Percentiles rank a stretch among this genome's conserved stretches.
Evolutionary conservation across 2,113 vertebrate species (phyloP).

Genomic region (Colaptes auratus): DNA sequence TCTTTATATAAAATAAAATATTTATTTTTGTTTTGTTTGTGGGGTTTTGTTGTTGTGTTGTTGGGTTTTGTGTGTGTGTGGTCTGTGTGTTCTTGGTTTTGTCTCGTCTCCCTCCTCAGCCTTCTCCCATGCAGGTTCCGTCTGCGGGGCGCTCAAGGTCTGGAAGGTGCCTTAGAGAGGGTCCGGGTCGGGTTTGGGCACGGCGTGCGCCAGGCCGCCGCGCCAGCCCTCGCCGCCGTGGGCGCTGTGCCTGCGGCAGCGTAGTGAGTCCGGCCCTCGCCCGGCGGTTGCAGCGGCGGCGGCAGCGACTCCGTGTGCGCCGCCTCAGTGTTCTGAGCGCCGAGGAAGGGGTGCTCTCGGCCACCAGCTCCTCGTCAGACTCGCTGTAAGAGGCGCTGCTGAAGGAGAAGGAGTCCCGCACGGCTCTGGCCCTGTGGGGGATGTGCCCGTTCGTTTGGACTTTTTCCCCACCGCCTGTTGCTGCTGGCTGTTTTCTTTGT

Average conservation of each 20-base stretch:
- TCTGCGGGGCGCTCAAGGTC: background rate
- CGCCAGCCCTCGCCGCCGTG: conserved; percentile 81
- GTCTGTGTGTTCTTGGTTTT: conserved; percentile 21
- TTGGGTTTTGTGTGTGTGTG: no score
- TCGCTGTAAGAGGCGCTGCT: conserved; percentile 94
- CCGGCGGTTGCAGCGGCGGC: conserved; percentile 85
- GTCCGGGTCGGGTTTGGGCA: conserved; percentile 87
- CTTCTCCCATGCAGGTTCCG: conserved; percentile 12
- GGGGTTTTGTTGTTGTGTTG: background rate
- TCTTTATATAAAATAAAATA: conserved; percentile 99
- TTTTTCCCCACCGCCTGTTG: conserved; percentile 89
- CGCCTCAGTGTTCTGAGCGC: conserved; percentile 89
- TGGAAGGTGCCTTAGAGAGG: conserved; percentile 81
- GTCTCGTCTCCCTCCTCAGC: conserved; percentile 3
- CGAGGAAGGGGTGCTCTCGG: conserved; percentile 97
- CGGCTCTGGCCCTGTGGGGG: conserved; percentile 86
- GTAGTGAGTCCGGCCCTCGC: conserved; percentile 94
- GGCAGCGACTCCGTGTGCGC: conserved; percentile 85
- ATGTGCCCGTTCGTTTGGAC: conserved; percentile 92
- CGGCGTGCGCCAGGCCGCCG: conserved; percentile 83
- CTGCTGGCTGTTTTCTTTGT: conserved; percentile 83
- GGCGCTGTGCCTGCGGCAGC: conserved; percentile 83
- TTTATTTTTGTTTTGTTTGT: conserved; percentile 57
- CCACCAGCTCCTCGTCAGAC: conserved; percentile 89
- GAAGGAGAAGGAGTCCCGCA: conserved; percentile 90